These are phyloP conservation scores for Drymonia ruficornis DNA, from an alignment of 2,888 invertebrate genomes.

Conservation along the genomic window DNA sequence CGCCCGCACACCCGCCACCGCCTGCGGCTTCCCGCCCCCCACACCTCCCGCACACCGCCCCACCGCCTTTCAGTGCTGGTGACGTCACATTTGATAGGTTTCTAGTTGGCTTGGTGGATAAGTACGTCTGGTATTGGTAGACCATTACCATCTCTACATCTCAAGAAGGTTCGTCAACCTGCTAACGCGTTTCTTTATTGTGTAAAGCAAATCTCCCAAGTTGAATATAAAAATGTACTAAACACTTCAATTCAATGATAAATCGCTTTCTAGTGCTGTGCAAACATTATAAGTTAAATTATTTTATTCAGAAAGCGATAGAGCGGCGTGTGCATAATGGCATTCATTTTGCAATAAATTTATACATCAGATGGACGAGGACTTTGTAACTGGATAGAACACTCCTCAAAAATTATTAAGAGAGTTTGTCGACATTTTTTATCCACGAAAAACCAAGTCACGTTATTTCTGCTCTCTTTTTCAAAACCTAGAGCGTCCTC, in stretches of 20 bases:
- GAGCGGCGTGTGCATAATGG: background rate
- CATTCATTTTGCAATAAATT: slow-evolving; percentile 1
- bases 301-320: background rate
- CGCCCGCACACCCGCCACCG: no score
- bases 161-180: background rate
- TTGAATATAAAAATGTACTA: background rate
- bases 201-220: background rate
- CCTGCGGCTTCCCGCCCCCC: no score
- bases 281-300: background rate
- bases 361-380: background rate
- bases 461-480: no score
- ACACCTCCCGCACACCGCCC: no score
- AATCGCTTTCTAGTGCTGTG: background rate
- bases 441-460: background rate
- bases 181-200: background rate
- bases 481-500: no score
- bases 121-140: no score
- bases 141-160: background rate
- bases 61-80: no score
- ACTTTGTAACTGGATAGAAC: background rate
- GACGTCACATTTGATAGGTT: no score
- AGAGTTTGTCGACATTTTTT: no score
- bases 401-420: background rate
- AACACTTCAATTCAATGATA: background rate
- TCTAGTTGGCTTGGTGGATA: no score